Conservation (phyloP, 2,888 invertebrate genomes). For the Bembecia ichneumoniformis region DNA sequence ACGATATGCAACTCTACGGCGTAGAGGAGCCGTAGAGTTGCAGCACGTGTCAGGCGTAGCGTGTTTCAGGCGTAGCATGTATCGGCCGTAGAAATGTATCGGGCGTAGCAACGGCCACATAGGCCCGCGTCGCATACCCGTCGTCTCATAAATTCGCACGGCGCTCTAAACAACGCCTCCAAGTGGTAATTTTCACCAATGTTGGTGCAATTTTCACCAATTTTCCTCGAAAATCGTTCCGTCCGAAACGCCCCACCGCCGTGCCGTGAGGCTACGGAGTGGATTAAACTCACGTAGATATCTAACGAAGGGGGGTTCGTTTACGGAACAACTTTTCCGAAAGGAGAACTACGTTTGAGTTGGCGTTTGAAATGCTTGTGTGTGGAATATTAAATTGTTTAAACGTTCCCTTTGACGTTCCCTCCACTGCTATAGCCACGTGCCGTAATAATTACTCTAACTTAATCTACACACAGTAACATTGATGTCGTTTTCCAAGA, state of each 20-base stretch:
- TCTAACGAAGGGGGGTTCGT: constrained; percentile 69
- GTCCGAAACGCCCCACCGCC: constrained; percentile 31
- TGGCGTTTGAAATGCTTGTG: constrained; percentile 66
- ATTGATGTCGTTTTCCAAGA: constrained; percentile 31
- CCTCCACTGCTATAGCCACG: constrained; percentile 41
- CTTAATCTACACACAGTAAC: constrained; percentile 46
- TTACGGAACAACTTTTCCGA: constrained; percentile 65
- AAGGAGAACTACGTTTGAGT: constrained; percentile 64
- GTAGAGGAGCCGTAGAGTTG: no score
- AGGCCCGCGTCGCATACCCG: constrained; percentile 34
- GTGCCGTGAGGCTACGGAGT: constrained; percentile 34
- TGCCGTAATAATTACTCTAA: constrained; percentile 58
- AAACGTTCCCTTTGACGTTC: constrained; percentile 63
- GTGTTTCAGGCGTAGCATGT: background rate
- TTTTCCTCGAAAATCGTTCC: constrained; percentile 57
- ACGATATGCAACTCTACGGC: no score
- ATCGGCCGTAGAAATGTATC: background rate
- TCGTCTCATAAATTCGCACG: constrained; percentile 46
- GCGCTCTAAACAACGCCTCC: constrained; percentile 55
- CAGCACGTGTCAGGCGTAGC: background rate
- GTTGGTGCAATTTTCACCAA: constrained; percentile 69
- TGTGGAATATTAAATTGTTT: constrained; percentile 71
- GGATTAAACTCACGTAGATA: constrained; percentile 72
- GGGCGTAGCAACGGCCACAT: constrained; percentile 1
- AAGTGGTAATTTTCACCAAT: constrained; percentile 64